A percentile compares a stretch with the other conserved stretches of the same genome.
Conservation (phyloP, 1,140 invertebrate species). For the Latrodectus geometricus region DNA sequence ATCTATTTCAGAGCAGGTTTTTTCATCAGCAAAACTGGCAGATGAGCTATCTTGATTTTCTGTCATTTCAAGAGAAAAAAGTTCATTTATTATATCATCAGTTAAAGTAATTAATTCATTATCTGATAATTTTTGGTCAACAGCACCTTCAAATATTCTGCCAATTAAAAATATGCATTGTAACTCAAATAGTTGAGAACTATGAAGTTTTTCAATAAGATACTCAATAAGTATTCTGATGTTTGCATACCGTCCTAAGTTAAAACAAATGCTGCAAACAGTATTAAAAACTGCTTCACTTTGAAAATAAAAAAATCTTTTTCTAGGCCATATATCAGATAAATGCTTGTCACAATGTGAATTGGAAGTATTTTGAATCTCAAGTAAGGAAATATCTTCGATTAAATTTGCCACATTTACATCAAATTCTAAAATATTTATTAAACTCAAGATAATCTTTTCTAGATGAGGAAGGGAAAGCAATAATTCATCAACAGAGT, state of each 20-base stretch:
- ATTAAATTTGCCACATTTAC: background rate
- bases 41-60: slow-evolving; percentile 7
- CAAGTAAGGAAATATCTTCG: slow-evolving; percentile 18
- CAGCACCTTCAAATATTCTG: slow-evolving; percentile 17
- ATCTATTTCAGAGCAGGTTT: background rate
- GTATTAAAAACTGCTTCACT: slow-evolving; percentile 26
- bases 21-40: background rate
- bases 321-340: slow-evolving; percentile 4
- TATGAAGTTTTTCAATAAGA: slow-evolving; percentile 26
- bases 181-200: slow-evolving; percentile 8
- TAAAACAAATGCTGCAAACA: slow-evolving; percentile 6
- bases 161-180: slow-evolving; percentile 43
- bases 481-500: background rate
- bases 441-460: slow-evolving; percentile 26
- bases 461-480: slow-evolving; percentile 24
- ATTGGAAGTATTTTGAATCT: background rate
- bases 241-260: slow-evolving; percentile 6
- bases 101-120: background rate
- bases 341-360: background rate
- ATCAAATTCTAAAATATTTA: slow-evolving; percentile 47
- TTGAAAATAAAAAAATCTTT: slow-evolving; percentile 27
- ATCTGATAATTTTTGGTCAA: background rate
- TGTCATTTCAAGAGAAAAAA: slow-evolving; percentile 3
- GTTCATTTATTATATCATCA: slow-evolving; percentile 25
- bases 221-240: slow-evolving; percentile 26